phyloP scores from a whole-genome alignment of 92 coral and sea anemone genomes.

The Epizoanthus rinbou region DNA sequence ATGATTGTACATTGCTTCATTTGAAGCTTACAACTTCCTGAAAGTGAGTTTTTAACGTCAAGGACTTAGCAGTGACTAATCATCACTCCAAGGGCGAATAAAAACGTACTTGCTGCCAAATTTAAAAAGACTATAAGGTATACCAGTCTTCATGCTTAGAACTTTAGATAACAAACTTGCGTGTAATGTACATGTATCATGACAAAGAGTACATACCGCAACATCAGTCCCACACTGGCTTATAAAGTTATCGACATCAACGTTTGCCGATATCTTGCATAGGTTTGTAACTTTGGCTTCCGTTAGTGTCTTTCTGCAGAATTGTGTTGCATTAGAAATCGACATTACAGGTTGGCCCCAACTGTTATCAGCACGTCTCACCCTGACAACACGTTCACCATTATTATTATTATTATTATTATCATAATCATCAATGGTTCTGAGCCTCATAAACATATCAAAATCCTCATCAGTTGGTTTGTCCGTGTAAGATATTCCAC shows the following conservation, averaged over 20 bases:
- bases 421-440: not conserved
- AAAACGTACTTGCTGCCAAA: too few relatives aligned
- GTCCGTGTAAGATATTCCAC: slow-evolving; percentile 15
- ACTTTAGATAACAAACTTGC: not conserved
- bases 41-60: too few relatives aligned
- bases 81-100: too few relatives aligned
- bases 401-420: not conserved
- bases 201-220: slow-evolving; percentile 42
- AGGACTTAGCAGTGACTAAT: too few relatives aligned
- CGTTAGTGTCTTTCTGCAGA: slow-evolving; percentile 50
- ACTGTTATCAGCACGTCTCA: not conserved
- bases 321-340: slow-evolving; percentile 57
- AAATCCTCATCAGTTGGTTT: slow-evolving; percentile 17
- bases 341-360: slow-evolving; percentile 44
- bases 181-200: not conserved
- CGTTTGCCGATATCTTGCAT: slow-evolving; percentile 53
- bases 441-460: not conserved
- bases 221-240: slow-evolving; percentile 55
- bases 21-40: too few relatives aligned
- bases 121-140: too few relatives aligned
- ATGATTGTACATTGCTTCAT: too few relatives aligned
- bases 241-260: slow-evolving; percentile 51
- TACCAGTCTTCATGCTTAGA: too few relatives aligned
- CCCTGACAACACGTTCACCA: not conserved
- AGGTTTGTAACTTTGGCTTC: slow-evolving; percentile 58